Evolutionary conservation across 35 echinoderm and acorn worm genomes (phyloP), one percentile per base, ranked within the genome.

Genomic region (Hemicentrotus pulcherrimus): DNA sequence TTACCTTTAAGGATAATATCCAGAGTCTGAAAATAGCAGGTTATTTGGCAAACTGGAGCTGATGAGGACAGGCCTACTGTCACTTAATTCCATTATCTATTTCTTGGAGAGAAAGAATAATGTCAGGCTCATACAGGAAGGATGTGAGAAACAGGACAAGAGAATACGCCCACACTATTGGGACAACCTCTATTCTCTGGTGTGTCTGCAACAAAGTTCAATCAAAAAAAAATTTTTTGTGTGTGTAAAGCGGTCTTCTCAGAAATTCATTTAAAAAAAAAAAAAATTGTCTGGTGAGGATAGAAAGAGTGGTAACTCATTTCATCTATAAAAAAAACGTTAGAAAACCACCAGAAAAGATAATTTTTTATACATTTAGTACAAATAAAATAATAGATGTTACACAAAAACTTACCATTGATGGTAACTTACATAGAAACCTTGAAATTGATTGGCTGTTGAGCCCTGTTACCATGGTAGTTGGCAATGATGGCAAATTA

Each of bases 41-140:
- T 41, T 41, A 41, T 41, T 41, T 41, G 35, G 3, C 35, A 41
- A 41, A 1, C 35, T 41, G 1, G 35, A 41, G 3, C 35, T 41
- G 35, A 41, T 41, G 35, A 41, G 3, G 3, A 41, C 35, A 41
- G 35, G 35, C 65, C 8, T 22, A 78, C 19, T 4, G 22, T 78
- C 28, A 22, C 65, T 78, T 28, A 7, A 78, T 78, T 78, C 65
- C 5, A 28, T 28, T 78, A 78, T 28, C 65, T 22, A n/a, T 78
- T 78, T 78, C 19, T 78, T 78, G 22, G 19, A 78, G 65, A 78
- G 35, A 41, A 41, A 41, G 3, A 41, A 78, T 22, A 78, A 78
- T 78, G 65, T 78, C 65, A 78, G n/a, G 65, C 65, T 78, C 65
- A 78, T 78, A 28, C 65, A 78, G 65, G 65, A 78, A 78, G 65